Conservation (phyloP, 2,113 vertebrate species). For the Triplophysa siluroides region DNA sequence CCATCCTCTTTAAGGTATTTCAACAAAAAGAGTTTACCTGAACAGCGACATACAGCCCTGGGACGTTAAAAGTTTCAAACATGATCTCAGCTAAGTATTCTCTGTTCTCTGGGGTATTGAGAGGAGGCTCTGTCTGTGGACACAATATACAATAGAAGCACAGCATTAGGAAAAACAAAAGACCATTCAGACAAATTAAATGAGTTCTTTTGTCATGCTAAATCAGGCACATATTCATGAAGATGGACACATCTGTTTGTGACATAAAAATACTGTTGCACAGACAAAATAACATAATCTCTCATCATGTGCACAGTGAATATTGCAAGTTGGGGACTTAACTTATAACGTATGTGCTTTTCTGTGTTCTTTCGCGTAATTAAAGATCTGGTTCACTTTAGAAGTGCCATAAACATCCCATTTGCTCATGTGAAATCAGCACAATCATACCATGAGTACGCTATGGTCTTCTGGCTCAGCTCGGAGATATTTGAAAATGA, state of each 20-base stretch:
- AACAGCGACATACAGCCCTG: conserved; percentile 88
- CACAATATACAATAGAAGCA: conserved; percentile 18
- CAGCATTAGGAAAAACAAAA: neutral
- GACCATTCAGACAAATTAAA: neutral
- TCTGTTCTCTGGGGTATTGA: conserved; percentile 89
- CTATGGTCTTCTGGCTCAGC: conserved; percentile 88
- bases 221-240: neutral
- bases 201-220: neutral
- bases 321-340: neutral
- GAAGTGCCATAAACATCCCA: neutral
- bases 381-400: neutral
- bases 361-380: neutral
- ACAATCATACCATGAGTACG: conserved; percentile 83
- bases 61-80: conserved; percentile 90
- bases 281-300: conserved; percentile 7
- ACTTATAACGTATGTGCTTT: neutral
- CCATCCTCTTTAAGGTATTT: neutral
- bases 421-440: no score
- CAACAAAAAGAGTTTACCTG: conserved; percentile 73
- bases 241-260: conserved; percentile 6
- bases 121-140: conserved; percentile 83
- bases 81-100: conserved; percentile 91
- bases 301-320: conserved; percentile 12
- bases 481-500: conserved; percentile 87
- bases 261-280: neutral